Evolutionary conservation across 2,888 invertebrate species (phyloP).

Genomic region (Hartigia nigra): DNA sequence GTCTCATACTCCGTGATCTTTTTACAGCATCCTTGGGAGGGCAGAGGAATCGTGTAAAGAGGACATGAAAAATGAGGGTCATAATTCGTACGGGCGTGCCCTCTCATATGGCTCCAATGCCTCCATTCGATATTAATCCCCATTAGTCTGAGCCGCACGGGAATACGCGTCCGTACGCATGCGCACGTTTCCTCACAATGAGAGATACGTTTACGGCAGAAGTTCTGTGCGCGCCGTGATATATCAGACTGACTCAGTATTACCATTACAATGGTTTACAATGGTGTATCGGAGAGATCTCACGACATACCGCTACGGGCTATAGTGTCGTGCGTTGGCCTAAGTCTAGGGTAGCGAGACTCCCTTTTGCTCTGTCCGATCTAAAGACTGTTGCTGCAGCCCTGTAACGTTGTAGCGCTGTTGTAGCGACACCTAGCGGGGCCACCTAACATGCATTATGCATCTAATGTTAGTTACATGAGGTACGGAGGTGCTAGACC

Average conservation of each 20-base stretch:
- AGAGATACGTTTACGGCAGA: conserved; percentile 15
- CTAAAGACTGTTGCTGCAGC: background rate
- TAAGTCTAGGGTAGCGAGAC: conserved; percentile 10
- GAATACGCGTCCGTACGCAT: conserved; percentile 16
- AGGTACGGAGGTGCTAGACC: conserved; percentile 49
- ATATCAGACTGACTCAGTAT: conserved; percentile 42
- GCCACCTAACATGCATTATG: conserved; percentile 59
- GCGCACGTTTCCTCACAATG: conserved; percentile 8
- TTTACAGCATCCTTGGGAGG: background rate
- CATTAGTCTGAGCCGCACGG: conserved; percentile 21
- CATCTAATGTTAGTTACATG: conserved; percentile 64
- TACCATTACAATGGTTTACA: conserved; percentile 62
- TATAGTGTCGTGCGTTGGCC: conserved; percentile 12
- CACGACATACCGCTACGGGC: conserved; percentile 27
- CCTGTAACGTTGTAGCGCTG: conserved; percentile 25
- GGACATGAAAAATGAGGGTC: conserved; percentile 22
- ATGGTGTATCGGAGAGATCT: conserved; percentile 54
- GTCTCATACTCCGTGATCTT: background rate
- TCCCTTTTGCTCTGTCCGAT: conserved; percentile 14
- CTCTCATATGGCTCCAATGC: conserved; percentile 1
- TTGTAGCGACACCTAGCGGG: conserved; percentile 51
- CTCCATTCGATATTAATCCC: conserved; percentile 25
- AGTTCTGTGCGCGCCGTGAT: conserved; percentile 34
- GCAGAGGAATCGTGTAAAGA: conserved; percentile 8
- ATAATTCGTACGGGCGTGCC: conserved; percentile 21